Conservation (phyloP, 1,140 invertebrate genomes). For the Drosophila ercepeae region DNA sequence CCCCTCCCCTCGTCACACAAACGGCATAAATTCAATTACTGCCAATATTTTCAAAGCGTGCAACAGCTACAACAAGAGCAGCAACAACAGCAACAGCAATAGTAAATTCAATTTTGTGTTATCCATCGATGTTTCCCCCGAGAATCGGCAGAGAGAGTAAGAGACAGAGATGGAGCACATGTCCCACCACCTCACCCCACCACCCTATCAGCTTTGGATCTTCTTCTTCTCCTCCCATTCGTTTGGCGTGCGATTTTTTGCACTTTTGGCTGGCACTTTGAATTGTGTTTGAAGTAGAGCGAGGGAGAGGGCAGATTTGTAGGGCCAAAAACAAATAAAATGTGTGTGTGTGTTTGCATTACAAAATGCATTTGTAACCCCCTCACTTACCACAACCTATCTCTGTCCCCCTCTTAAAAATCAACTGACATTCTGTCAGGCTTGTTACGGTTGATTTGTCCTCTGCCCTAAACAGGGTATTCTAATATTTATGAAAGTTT, state of each 20-base stretch:
- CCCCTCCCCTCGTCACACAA: slow-evolving; percentile 7
- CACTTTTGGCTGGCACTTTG: slow-evolving; percentile 64
- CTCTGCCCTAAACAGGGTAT: not conserved
- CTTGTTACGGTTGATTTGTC: slow-evolving; percentile 2
- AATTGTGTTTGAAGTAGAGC: slow-evolving; percentile 25
- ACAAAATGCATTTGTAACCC: slow-evolving; percentile 42
- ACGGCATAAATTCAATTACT: slow-evolving; percentile 75
- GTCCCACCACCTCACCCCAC: not conserved
- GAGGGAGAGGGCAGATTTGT: slow-evolving; percentile 4
- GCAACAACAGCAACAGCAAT: slow-evolving; percentile 42
- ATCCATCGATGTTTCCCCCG: slow-evolving; percentile 55
- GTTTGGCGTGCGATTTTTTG: slow-evolving; percentile 65
- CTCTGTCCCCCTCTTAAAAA: not conserved
- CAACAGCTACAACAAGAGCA: slow-evolving; percentile 43
- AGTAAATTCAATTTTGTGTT: slow-evolving; percentile 73
- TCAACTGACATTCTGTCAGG: slow-evolving; percentile 14
- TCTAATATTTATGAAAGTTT: not conserved
- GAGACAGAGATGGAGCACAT: not conserved
- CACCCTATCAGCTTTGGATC: no score
- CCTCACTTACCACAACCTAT: not conserved
- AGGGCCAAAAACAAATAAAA: slow-evolving; percentile 60
- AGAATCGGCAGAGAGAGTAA: not conserved
- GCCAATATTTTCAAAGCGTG: slow-evolving; percentile 68
- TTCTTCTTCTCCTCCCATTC: not conserved
- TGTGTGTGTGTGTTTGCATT: slow-evolving; percentile 42